Evolutionary conservation across 2,888 invertebrate genomes (phyloP).

Genomic region (Erebia palarica): DNA sequence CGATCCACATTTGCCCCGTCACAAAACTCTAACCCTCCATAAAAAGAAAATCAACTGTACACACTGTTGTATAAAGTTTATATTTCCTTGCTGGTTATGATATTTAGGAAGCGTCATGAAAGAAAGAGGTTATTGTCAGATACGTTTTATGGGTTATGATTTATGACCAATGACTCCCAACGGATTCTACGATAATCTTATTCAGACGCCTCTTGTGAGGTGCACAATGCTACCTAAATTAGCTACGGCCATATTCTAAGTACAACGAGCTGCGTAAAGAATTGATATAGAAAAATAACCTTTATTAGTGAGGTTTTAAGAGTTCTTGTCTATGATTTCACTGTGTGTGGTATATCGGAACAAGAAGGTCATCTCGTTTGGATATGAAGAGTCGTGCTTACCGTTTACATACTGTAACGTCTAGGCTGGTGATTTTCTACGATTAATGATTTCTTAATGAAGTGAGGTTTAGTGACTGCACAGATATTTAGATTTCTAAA

Average conservation of each 20-base stretch:
- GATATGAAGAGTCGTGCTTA: slow-evolving; percentile 35
- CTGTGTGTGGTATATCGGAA: slow-evolving; percentile 65
- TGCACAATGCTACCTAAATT: slow-evolving; percentile 82
- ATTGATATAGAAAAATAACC: slow-evolving; percentile 16
- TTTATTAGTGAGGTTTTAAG: slow-evolving; percentile 25
- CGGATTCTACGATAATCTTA: slow-evolving; percentile 81
- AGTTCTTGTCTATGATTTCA: not conserved
- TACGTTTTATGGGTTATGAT: slow-evolving; percentile 81
- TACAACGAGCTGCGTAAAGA: slow-evolving; percentile 37
- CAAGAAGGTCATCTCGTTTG: slow-evolving; percentile 48
- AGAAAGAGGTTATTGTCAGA: slow-evolving; percentile 78
- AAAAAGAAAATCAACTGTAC: slow-evolving; percentile 46
- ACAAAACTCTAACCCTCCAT: slow-evolving; percentile 37
- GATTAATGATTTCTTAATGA: slow-evolving; percentile 66
- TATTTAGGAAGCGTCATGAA: slow-evolving; percentile 67
- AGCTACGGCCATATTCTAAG: slow-evolving; percentile 71
- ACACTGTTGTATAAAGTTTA: slow-evolving; percentile 37
- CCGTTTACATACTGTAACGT: slow-evolving; percentile 30
- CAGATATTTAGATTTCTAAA: no score
- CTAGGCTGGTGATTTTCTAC: slow-evolving; percentile 44
- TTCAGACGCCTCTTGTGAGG: slow-evolving; percentile 75
- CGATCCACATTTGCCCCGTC: slow-evolving; percentile 65
- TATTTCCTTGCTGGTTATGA: slow-evolving; percentile 41
- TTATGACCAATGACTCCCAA: slow-evolving; percentile 82
- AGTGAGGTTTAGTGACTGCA: slow-evolving; percentile 41